phyloP scores from a whole-genome alignment of 2,113 vertebrate genomes.

The Malurus alboscapulatus region DNA sequence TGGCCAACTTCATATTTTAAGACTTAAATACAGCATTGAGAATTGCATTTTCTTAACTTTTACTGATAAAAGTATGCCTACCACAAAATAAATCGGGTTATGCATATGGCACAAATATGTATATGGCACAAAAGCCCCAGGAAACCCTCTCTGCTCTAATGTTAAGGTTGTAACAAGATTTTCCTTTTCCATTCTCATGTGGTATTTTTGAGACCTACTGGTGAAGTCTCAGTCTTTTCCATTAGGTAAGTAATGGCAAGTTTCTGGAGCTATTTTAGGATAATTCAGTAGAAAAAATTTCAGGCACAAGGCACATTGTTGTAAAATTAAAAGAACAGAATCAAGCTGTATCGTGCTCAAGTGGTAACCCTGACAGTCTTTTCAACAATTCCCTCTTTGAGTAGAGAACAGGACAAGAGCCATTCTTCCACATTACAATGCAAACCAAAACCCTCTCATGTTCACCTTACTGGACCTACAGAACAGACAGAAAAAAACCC shows the following conservation, averaged over 20 bases:
- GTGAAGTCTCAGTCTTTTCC: neutral
- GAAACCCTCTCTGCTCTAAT: neutral
- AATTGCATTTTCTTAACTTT: neutral
- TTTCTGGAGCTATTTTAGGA: neutral
- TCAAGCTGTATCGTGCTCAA: neutral
- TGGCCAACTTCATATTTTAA: neutral
- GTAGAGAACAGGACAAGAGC: neutral
- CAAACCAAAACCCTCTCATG: neutral
- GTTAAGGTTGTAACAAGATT: neutral
- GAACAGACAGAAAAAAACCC: neutral
- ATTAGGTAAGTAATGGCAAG: neutral
- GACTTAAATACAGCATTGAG: neutral
- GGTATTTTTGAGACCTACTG: neutral
- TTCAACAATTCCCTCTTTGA: neutral
- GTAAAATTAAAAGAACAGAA: neutral
- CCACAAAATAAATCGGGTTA: neutral
- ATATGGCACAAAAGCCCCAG: neutral
- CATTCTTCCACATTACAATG: neutral
- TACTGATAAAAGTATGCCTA: neutral
- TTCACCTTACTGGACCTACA: neutral
- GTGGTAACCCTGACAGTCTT: neutral
- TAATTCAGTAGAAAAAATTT: neutral
- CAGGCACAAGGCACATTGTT: neutral
- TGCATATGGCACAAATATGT: neutral
- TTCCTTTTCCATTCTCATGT: neutral